These are phyloP conservation scores for Drosophila bunnanda DNA, from an alignment of 2,888 invertebrate genomes.

Conservation along the genomic window DNA sequence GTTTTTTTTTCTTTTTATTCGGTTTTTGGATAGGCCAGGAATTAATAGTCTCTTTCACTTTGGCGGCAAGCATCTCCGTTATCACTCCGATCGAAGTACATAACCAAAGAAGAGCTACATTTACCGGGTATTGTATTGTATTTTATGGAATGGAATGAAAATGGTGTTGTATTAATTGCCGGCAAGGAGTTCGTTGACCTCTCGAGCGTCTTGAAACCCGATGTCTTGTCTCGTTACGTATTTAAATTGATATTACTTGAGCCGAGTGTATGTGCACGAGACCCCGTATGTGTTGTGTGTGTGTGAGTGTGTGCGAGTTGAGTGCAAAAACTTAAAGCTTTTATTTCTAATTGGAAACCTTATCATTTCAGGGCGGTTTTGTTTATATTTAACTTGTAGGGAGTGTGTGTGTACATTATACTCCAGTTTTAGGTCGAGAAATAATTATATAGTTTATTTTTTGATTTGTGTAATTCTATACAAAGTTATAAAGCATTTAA, in stretches of 20 bases:
- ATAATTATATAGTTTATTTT: background rate
- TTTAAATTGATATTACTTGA: conserved; percentile 44
- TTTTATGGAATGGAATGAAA: conserved; percentile 22
- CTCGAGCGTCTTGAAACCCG: conserved; percentile 59
- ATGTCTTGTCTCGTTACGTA: conserved; percentile 55
- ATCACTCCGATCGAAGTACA: conserved; percentile 46
- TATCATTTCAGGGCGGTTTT: conserved; percentile 17
- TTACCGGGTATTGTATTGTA: conserved; percentile 15
- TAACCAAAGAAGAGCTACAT: conserved; percentile 33
- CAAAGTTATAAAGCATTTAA: background rate
- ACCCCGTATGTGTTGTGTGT: background rate
- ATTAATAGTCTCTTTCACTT: conserved; percentile 40
- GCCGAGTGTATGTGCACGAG: conserved; percentile 4
- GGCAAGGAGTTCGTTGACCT: conserved; percentile 67
- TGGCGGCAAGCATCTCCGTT: conserved; percentile 30
- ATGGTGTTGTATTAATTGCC: conserved; percentile 35
- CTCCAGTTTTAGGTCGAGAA: conserved; percentile 1
- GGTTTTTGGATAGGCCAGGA: conserved; percentile 57
- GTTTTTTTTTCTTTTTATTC: conserved; percentile 18
- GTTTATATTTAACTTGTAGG: conserved; percentile 9
- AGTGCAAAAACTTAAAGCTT: conserved; percentile 17
- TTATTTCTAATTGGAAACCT: conserved; percentile 22
- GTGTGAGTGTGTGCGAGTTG: conserved; percentile 7
- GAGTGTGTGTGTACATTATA: background rate
- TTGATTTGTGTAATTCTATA: background rate